Base-by-base conservation (phyloP, 2,113 vertebrate genomes). In the Rhodinocichla rosea region DNA sequence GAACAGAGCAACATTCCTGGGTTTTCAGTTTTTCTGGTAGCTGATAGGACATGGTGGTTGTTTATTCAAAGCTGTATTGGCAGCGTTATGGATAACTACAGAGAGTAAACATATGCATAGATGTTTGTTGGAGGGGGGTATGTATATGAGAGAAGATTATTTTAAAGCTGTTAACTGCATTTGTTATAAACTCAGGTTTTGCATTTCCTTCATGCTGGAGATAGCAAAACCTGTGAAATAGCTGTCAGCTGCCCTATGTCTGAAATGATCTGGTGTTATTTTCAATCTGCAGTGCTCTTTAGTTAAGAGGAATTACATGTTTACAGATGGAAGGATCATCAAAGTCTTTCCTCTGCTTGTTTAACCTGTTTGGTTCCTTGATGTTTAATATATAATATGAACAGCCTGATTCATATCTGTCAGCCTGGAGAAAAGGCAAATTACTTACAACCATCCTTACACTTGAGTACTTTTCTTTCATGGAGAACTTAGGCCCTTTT, bases 291-390 rank as follows among this genome's bases (percentile, higher is more conserved):
- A 39, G 52, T 35, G 28, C 45, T 90, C 81, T 92, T 90, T 22
- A 44, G 44, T 95, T 92, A 68, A 80, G 55, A 73, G 64, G 35
- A 87, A 69, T 84, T 88, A 13, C 24, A 10, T 62, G 42, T 71
- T 95, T 96, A 74, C 53, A 84, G 84, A 64, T 59, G 63, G 76
- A 92, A 83, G 37, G 47, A 67, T 87, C 77, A 64, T 91, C 55
- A 45, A 56, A 91, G 67, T 73, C 53, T 83, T 85, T 68, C 40
- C 27, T 68, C 83, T 68, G 24, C 81, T 87, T 68, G 37, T 91
- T 93, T 85, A 56, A 60, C 33, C 57, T 55, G 57, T 88, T 94
- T 24, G 52, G 50, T 87, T 64, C 57, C 71, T 90, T 82, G 35
- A 49, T 86, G 42, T 71, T 91, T 78, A 73, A 42, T 76, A 24